Evolutionary conservation across 2,113 vertebrate genomes (phyloP), one percentile per base, ranked within the genome.

Genomic region (Neogobius melanostomus): DNA sequence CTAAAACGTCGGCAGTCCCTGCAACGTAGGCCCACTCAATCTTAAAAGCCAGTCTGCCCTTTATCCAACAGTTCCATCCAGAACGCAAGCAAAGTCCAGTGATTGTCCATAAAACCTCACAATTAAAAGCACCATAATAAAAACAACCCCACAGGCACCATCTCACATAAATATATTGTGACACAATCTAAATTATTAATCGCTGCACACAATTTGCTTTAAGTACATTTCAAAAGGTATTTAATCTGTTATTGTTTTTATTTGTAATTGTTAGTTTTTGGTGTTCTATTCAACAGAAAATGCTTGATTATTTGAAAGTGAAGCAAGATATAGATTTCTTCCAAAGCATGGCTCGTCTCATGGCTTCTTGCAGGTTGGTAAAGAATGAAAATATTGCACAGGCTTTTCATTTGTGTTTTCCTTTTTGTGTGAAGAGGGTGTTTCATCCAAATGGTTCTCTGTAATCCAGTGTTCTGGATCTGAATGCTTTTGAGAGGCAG

Each of bases 401-500:
- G 51, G 48, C 6, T 14, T n/a, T 68, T 52, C 52, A 51, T 71
- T 65, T 42, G 47, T 11, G 65, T 70, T 68, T 43, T 43, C 44
- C 17, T 77, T 53, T 21, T 51, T 61, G 47, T 72, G 48, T 59
- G 12, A 57, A 15, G 63, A 50, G 21, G 70, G 11, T 53, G 48
- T 52, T 50, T 54, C 28, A 3, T 28, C 9, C 77, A 16, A 61
- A 43, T 47, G 16, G 61, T 28, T 64, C 72, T 67, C 43, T 67
- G 43, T 12, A 76, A 59, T 12, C 36, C 82, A 99, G 97, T 64
- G 96, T 99, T 82, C 93, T 99, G 75, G 97, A 99, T 89, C 91
- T 98, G 79, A 99, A 97, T 77, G 96, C 95, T 1, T 99, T 99
- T 87, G 96, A 99, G 89, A 93, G 97, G 79, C 97, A 98, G 85